Conservation (phyloP, 2,797 vertebrate species). For the Smutsia temminckii region DNA sequence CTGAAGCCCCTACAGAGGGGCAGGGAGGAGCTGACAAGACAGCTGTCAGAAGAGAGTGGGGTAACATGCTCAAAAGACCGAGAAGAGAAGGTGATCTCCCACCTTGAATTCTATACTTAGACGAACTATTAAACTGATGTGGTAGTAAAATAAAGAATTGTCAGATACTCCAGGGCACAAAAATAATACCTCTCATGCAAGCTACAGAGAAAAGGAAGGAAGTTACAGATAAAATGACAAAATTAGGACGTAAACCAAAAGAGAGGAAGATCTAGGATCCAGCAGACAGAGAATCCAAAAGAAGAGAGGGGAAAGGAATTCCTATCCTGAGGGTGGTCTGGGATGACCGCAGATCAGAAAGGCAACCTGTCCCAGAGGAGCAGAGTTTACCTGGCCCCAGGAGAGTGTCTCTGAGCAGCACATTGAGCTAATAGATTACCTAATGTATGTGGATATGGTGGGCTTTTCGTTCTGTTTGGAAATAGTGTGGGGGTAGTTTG, state of each 20-base stretch:
- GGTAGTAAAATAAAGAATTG: neutral
- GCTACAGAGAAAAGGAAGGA: neutral
- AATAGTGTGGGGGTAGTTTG: neutral
- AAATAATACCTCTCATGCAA: neutral
- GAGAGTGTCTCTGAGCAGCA: neutral
- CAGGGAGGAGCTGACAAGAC: neutral
- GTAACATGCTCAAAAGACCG: neutral
- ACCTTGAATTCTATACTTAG: neutral
- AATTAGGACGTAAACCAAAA: neutral
- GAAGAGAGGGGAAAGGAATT: neutral
- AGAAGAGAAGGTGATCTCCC: neutral
- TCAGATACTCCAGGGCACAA: neutral
- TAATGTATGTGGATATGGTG: neutral
- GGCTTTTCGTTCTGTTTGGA: neutral
- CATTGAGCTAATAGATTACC: neutral
- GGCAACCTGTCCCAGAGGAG: neutral
- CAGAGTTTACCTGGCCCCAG: rapidly evolving
- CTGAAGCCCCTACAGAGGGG: neutral
- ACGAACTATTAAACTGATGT: neutral
- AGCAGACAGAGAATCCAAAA: neutral
- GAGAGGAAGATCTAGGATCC: neutral
- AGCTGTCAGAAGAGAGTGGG: neutral
- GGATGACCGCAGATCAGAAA: neutral
- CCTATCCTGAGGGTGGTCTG: too few species aligned
- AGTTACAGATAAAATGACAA: neutral